Evolutionary conservation across 2,888 invertebrate species (phyloP).

Genomic region (Melanostoma scalare): DNA sequence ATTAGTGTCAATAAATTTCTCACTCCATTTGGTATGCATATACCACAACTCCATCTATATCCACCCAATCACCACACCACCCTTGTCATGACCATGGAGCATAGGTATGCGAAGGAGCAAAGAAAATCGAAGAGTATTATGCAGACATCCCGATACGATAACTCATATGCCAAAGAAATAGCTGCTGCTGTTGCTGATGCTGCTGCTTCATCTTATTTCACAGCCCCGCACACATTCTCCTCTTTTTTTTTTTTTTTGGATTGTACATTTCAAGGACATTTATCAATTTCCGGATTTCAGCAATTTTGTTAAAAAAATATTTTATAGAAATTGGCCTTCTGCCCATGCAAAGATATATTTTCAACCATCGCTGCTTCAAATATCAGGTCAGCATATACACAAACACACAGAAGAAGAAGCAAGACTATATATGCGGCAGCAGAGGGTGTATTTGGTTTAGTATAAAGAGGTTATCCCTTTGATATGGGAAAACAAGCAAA

Average conservation of each 20-base stretch:
- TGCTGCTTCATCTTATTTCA: not conserved
- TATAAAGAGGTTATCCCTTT: constrained; percentile 37
- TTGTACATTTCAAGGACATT: constrained; percentile 54
- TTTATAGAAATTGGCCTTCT: constrained; percentile 62
- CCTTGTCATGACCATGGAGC: not conserved
- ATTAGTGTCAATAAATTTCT: constrained; percentile 67
- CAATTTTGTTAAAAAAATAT: constrained; percentile 48
- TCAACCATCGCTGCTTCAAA: not conserved
- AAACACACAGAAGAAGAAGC: not conserved
- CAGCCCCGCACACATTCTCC: not conserved
- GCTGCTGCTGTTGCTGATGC: not conserved
- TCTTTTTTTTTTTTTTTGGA: not conserved
- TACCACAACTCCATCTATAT: not conserved
- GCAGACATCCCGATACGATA: constrained; percentile 23
- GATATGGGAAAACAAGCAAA: constrained; percentile 48
- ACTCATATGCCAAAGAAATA: constrained; percentile 8
- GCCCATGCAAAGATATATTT: constrained; percentile 32
- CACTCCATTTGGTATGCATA: constrained; percentile 36
- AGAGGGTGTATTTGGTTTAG: constrained; percentile 49
- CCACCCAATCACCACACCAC: not conserved
- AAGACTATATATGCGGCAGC: too few species aligned
- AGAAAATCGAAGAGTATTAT: constrained; percentile 14
- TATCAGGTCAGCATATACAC: constrained; percentile 27
- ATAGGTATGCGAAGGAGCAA: constrained; percentile 31
- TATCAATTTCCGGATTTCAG: constrained; percentile 68